Conservation (phyloP, 2,113 vertebrate species). For the Damaliscus lunatus region DNA sequence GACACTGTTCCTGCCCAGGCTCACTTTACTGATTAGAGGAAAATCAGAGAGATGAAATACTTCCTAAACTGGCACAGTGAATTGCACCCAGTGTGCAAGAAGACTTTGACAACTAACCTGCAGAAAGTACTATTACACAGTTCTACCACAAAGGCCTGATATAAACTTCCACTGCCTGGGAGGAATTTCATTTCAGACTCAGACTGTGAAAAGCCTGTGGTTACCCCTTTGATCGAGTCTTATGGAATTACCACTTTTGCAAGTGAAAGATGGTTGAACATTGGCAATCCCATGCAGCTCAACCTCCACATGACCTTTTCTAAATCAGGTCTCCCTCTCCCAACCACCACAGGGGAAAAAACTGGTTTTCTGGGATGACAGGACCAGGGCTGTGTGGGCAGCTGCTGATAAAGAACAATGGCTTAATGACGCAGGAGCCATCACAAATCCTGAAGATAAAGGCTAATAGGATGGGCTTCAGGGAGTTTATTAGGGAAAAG, state of each 20-base stretch:
- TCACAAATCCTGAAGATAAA: not conserved
- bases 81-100: not conserved
- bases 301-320: not conserved
- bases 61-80: not conserved
- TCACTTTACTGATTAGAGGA: not conserved
- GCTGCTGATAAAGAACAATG: not conserved
- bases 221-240: not conserved
- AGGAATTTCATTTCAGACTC: not conserved
- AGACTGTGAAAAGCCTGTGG: not conserved
- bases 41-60: not conserved
- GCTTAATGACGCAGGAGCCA: not conserved
- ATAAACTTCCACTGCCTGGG: not conserved
- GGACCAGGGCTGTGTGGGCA: not conserved
- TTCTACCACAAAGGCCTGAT: not conserved
- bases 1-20: not conserved
- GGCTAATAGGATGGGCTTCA: not conserved
- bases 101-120: not conserved
- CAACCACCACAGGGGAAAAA: too few relatives aligned
- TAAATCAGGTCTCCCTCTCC: not conserved
- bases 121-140: not conserved
- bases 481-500: not conserved
- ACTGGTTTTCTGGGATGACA: not conserved
- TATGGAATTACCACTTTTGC: not conserved
- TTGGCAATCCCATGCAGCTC: not conserved
- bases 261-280: not conserved